These are phyloP conservation scores for Sarcophaga subvicina DNA, from an alignment of 2,888 invertebrate species.

Conservation along the genomic window DNA sequence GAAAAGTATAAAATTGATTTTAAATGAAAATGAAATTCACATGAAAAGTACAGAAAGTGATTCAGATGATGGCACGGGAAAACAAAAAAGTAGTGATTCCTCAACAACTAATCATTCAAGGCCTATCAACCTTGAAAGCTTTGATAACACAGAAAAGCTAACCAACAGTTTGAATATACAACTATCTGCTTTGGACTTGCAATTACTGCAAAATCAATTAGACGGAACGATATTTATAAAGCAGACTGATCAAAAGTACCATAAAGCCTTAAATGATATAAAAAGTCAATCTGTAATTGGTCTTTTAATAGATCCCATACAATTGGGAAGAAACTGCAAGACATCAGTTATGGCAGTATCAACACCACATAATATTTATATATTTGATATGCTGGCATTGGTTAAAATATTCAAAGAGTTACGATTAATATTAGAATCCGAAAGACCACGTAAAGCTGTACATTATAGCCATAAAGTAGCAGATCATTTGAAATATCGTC, in stretches of 20 bases:
- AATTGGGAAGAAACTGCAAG: conserved; percentile 72
- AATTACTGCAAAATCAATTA: conserved; percentile 69
- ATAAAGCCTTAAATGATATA: conserved; percentile 74
- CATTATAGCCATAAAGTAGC: conserved; percentile 72
- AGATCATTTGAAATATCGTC: conserved; percentile 74
- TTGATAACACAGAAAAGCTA: conserved; percentile 39
- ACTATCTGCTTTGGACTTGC: conserved; percentile 62
- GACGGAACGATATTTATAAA: conserved; percentile 69
- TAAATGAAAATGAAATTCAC: conserved; percentile 40
- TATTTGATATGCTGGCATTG: conserved; percentile 74
- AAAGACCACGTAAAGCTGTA: conserved; percentile 72
- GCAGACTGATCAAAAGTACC: conserved; percentile 75
- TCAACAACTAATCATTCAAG: conserved; percentile 12
- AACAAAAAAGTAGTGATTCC: conserved; percentile 12
- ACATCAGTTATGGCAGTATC: conserved; percentile 72
- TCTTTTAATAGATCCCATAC: conserved; percentile 72
- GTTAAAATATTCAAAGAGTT: conserved; percentile 74
- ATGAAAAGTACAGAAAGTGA: conserved; percentile 1
- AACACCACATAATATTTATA: conserved; percentile 72
- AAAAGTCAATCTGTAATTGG: conserved; percentile 71
- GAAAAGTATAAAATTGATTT: conserved; percentile 71
- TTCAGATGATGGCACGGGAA: conserved; percentile 16
- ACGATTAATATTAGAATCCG: conserved; percentile 71
- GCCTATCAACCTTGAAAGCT: not conserved
- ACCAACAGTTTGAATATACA: conserved; percentile 37